Conservation (phyloP, 1,140 invertebrate species). For the Steinernema khuongi region DNA sequence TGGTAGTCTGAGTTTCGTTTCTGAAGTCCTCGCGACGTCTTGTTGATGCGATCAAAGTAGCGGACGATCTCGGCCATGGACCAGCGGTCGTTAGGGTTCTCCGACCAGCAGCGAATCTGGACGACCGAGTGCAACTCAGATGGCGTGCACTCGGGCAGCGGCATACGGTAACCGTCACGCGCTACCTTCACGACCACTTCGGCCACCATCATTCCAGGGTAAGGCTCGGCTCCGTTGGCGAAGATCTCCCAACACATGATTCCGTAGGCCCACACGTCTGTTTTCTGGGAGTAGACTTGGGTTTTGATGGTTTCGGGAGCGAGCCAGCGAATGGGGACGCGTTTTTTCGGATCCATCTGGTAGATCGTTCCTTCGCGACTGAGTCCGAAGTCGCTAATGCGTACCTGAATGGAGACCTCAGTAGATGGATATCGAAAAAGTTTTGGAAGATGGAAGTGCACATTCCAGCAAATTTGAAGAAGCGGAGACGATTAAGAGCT, state of each 20-base stretch:
- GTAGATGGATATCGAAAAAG: no score
- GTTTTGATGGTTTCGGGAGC: conserved; percentile 12
- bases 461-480: no score
- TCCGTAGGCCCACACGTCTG: conserved; percentile 22
- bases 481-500: no score
- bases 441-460: no score
- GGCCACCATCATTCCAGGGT: conserved; percentile 21
- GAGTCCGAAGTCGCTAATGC: conserved; percentile 24
- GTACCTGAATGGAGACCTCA: no score
- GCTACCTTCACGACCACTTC: conserved; percentile 1
- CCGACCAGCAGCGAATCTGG: conserved; percentile 20
- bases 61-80: conserved; percentile 8
- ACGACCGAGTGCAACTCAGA: neutral
- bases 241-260: conserved; percentile 23
- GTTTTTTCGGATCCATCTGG: conserved; percentile 12
- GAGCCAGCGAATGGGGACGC: conserved; percentile 21
- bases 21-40: no score
- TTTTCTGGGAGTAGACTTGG: neutral
- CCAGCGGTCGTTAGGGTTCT: conserved; percentile 23
- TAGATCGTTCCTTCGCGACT: conserved; percentile 6
- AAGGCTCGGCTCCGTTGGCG: conserved; percentile 26
- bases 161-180: conserved; percentile 19
- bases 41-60: neutral
- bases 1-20: no score
- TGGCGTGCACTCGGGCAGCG: neutral